Percentiles rank a stretch among this genome's conserved stretches.
These are phyloP conservation scores for Parnassius mnemosyne DNA, from an alignment of 2,888 invertebrate species.

Conservation along the genomic window DNA sequence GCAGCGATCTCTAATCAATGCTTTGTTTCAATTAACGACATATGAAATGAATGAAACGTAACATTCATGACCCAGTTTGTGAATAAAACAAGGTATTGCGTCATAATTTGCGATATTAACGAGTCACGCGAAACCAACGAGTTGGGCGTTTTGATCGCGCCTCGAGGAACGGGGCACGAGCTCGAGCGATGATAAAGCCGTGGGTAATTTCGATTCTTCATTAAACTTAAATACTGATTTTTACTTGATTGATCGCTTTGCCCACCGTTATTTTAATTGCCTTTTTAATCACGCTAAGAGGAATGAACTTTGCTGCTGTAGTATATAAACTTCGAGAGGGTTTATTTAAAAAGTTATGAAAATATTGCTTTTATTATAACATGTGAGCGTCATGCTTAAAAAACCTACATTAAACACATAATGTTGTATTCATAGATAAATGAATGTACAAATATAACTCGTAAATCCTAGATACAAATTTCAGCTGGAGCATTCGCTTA, in stretches of 20 bases:
- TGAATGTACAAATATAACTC: too few species aligned
- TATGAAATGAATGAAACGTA: slow-evolving; percentile 7
- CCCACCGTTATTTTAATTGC: slow-evolving; percentile 38
- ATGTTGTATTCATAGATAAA: too few species aligned
- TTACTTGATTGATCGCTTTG: slow-evolving; percentile 36
- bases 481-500: too few species aligned
- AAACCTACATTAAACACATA: too few species aligned
- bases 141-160: slow-evolving; percentile 37
- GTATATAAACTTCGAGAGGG: too few species aligned
- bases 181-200: slow-evolving; percentile 16
- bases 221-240: slow-evolving; percentile 23
- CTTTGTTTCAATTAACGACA: slow-evolving; percentile 17
- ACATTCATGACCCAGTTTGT: slow-evolving; percentile 22
- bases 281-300: slow-evolving; percentile 29
- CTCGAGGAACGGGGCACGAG: slow-evolving; percentile 21
- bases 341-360: too few species aligned
- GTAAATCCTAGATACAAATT: too few species aligned
- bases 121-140: slow-evolving; percentile 42
- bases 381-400: too few species aligned
- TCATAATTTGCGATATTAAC: slow-evolving; percentile 41
- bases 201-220: slow-evolving; percentile 21
- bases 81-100: slow-evolving; percentile 31
- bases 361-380: too few species aligned
- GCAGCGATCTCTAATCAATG: slow-evolving; percentile 18
- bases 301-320: slow-evolving; percentile 29